Evolutionary conservation across 2,797 vertebrate genomes (phyloP).

Genomic region (Eurystomus glaucurus): DNA sequence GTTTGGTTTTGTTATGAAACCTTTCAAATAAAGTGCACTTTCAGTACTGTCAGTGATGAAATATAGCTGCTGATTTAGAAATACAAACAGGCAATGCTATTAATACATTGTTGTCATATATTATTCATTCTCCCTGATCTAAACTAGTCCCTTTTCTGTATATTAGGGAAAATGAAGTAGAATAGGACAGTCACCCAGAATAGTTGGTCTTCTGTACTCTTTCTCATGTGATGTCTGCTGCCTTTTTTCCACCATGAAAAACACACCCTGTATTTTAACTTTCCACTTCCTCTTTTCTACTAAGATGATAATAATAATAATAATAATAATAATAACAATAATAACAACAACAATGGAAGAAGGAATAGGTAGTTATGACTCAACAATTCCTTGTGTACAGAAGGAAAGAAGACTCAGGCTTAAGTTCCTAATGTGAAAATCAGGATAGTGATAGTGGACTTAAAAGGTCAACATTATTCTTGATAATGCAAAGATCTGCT

Average conservation of each 20-base stretch:
- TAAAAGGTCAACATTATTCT: background rate
- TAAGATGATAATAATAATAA: background rate
- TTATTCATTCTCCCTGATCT: slow-evolving; percentile 34
- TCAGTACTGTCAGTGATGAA: slow-evolving; percentile 8
- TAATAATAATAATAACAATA: background rate
- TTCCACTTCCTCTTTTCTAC: background rate
- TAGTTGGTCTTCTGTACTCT: background rate
- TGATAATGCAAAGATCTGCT: background rate
- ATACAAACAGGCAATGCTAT: slow-evolving; percentile 41
- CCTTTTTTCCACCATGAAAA: background rate
- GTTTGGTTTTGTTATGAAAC: slow-evolving; percentile 43
- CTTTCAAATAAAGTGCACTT: slow-evolving; percentile 52
- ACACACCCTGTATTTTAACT: background rate
- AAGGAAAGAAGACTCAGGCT: background rate
- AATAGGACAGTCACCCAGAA: background rate
- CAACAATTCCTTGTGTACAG: background rate
- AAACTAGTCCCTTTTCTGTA: background rate
- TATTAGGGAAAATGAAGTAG: background rate
- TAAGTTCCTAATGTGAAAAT: background rate
- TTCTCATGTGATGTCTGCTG: background rate
- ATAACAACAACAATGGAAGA: background rate
- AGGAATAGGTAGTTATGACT: background rate
- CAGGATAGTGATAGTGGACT: background rate
- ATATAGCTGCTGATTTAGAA: slow-evolving; percentile 33
- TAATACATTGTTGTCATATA: slow-evolving; percentile 33